A percentile compares a stretch with the other conserved stretches of the same genome.
Evolutionary conservation across 2,797 vertebrate species (phyloP).

Genomic region (Malacoctenus gilli): DNA sequence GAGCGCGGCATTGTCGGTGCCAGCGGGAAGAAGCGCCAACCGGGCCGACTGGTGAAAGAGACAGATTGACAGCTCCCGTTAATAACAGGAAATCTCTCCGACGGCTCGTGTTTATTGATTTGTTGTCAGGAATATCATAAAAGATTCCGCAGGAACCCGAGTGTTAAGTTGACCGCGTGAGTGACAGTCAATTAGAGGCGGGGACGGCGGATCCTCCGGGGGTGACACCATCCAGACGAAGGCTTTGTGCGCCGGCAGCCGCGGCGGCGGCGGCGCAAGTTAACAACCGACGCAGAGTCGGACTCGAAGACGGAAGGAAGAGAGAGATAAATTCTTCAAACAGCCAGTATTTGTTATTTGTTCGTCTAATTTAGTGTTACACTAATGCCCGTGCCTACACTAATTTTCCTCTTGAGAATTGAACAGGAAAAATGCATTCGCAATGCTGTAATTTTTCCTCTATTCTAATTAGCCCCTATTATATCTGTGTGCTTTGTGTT

Average conservation of each 20-base stretch:
- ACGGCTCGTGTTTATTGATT: slow-evolving; percentile 76
- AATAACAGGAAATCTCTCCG: slow-evolving; percentile 75
- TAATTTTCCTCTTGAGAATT: slow-evolving; percentile 32
- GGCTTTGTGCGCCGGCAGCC: slow-evolving; percentile 49
- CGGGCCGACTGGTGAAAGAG: slow-evolving; percentile 36
- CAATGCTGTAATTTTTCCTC: slow-evolving; percentile 11
- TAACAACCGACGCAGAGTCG: slow-evolving; percentile 41
- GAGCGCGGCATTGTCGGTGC: slow-evolving; percentile 9
- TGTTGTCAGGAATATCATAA: slow-evolving; percentile 78
- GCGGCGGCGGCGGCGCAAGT: slow-evolving; percentile 54
- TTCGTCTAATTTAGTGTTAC: slow-evolving; percentile 27
- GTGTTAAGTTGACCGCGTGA: slow-evolving; percentile 70
- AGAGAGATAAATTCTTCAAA: slow-evolving; percentile 34
- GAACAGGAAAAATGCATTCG: slow-evolving; percentile 1
- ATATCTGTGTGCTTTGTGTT: background rate
- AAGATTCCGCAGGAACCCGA: slow-evolving; percentile 69
- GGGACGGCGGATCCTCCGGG: slow-evolving; percentile 60
- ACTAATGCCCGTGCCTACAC: background rate
- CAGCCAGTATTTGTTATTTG: slow-evolving; percentile 11
- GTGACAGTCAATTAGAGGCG: slow-evolving; percentile 79
- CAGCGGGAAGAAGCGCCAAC: slow-evolving; percentile 30
- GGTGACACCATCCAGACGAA: slow-evolving; percentile 64
- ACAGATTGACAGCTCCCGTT: slow-evolving; percentile 70
- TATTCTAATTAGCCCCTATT: slow-evolving; percentile 12
- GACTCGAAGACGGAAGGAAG: slow-evolving; percentile 24